Base-by-base conservation (phyloP, 2,797 vertebrate genomes). In the Cichlasoma orientale region DNA sequence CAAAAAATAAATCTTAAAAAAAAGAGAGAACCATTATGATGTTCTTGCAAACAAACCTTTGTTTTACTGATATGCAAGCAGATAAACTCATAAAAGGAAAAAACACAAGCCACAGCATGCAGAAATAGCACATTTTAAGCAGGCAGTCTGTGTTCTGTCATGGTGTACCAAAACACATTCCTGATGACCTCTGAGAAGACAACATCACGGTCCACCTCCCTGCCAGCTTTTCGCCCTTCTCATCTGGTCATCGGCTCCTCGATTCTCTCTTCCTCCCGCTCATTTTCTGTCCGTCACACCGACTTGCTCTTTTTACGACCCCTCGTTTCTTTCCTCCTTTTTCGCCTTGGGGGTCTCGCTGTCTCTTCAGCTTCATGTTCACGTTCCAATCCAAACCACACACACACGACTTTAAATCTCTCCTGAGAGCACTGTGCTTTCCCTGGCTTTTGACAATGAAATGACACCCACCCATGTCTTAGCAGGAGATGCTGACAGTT, bases 381-480 rank as follows among this genome's bases (percentile, higher is more conserved):
- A 76, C 44, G 47, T 77, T 83, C 79, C 78, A 83, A 27, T 75
- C 61, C 18, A 27, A 61, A 41, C 66, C 56, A 8, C 57, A 68
- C 59, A 44, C 25, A 29, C 25, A 29, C 38, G 61, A 76, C 69
- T 78, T 57, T 31, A 44, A 57, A 55, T 84, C 61, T 78, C 55
- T 27, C 12, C 75, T 50, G 83, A 80, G 83, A 74, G 16, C 56
- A 14, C 55, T 1, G 52, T 41, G 76, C 72, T 66, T 78, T 59
- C 75, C 29, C 21, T 77, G 87, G 78, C 87, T 85, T 82, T 72
- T 88, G 86, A 89, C 87, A 88, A 80, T 16, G 4, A 73, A 47
- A 74, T 80, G 90, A 88, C 88, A 88, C 82, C 83, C 80, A 77
- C 74, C 76, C 58, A 13, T 75, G 31, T 69, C 83, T 69, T 80